Evolutionary conservation across 2,797 vertebrate species (phyloP).

Genomic region (Danio tinwini): DNA sequence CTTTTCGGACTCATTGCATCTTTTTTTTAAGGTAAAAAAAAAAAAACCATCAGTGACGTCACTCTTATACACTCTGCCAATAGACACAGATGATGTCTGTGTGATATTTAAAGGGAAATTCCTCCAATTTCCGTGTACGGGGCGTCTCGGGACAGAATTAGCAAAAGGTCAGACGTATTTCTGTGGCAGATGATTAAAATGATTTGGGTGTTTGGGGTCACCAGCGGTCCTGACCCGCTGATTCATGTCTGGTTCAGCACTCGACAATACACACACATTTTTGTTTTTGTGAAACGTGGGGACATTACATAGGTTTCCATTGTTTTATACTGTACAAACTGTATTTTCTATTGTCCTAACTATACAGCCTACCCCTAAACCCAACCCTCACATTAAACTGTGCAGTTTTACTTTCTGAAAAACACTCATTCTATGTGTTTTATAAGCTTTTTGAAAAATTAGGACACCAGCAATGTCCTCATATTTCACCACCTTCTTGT

Average conservation of each 20-base stretch:
- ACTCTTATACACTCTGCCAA: slow-evolving; percentile 52
- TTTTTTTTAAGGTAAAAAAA: slow-evolving; percentile 60
- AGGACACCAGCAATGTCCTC: too few relatives aligned
- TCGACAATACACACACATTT: background rate
- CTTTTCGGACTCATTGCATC: slow-evolving; percentile 70
- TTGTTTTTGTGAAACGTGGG: too few relatives aligned
- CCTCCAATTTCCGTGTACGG: background rate
- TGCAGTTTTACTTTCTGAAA: too few relatives aligned
- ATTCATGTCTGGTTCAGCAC: slow-evolving; percentile 13
- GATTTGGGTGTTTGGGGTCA: slow-evolving; percentile 17
- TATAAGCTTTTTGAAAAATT: too few relatives aligned
- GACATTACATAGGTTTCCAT: too few relatives aligned
- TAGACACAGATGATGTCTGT: slow-evolving; percentile 58
- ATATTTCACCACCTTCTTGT: too few relatives aligned
- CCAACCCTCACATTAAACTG: too few relatives aligned
- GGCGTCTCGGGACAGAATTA: background rate
- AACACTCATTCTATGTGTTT: too few relatives aligned
- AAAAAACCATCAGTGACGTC: slow-evolving; percentile 60
- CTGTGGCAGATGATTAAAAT: background rate
- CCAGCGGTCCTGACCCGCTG: background rate
- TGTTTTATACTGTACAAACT: too few relatives aligned
- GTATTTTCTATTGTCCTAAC: too few relatives aligned
- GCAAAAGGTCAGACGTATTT: background rate
- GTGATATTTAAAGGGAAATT: slow-evolving; percentile 38
- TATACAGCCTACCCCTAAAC: too few relatives aligned